These are phyloP conservation scores for Poecilia latipinna DNA, from an alignment of 2,113 vertebrate genomes.

Conservation along the genomic window DNA sequence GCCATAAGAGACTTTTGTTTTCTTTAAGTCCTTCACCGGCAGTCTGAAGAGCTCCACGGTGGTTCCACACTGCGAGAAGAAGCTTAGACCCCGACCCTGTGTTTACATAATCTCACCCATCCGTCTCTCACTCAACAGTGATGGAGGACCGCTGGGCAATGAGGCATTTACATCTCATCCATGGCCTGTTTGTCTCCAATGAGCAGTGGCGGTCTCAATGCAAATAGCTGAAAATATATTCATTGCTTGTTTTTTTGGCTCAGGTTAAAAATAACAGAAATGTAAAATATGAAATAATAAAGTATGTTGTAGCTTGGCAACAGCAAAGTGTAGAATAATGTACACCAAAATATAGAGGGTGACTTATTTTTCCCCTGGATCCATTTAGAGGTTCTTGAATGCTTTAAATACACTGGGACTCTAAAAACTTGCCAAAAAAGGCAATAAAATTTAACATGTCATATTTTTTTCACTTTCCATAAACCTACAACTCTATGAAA, in stretches of 20 bases:
- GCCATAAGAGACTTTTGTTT: conserved; percentile 40
- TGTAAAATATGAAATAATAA: not conserved
- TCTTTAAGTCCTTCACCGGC: conserved; percentile 60
- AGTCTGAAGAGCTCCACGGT: conserved; percentile 52
- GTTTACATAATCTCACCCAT: conserved; percentile 74
- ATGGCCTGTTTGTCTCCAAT: conserved; percentile 66
- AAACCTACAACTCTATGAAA: not conserved
- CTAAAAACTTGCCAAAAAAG: not conserved
- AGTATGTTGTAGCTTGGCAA: not conserved
- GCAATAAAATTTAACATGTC: not conserved
- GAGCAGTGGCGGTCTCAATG: conserved; percentile 55
- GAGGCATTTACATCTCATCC: conserved; percentile 62
- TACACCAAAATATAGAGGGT: not conserved
- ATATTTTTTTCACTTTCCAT: not conserved
- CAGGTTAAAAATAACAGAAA: not conserved
- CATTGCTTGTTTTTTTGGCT: conserved; percentile 9
- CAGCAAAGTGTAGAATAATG: not conserved
- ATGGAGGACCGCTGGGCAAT: conserved; percentile 66
- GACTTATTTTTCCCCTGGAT: not conserved
- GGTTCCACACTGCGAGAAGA: conserved; percentile 44
- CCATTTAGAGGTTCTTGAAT: not conserved
- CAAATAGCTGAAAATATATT: conserved; percentile 54
- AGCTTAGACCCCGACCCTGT: conserved; percentile 40
- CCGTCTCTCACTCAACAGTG: conserved; percentile 59
- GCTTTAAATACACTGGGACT: not conserved